Evolutionary conservation across 2,113 vertebrate genomes (phyloP).

Genomic region (Ciconia stormi): DNA sequence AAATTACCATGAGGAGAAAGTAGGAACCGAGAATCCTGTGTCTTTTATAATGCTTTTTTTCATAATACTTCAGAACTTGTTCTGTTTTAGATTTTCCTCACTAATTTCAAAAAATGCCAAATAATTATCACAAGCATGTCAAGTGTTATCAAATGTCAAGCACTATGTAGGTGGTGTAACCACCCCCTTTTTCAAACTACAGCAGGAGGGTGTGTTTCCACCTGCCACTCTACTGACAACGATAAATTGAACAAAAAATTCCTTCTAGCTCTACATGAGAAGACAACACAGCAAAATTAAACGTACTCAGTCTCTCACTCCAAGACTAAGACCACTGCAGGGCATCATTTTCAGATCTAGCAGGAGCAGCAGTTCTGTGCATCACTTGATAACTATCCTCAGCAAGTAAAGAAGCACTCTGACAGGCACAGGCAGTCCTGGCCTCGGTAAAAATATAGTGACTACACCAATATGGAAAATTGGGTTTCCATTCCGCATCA

Average conservation of each 20-base stretch:
- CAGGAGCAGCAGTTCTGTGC: background rate
- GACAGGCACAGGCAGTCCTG: background rate
- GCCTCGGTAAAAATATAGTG: background rate
- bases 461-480: background rate
- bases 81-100: background rate
- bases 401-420: background rate
- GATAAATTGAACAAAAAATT: background rate
- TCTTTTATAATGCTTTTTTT: background rate
- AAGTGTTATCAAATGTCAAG: constrained; percentile 16
- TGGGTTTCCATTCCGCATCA: background rate
- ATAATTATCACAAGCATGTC: background rate
- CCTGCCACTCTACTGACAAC: background rate
- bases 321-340: background rate
- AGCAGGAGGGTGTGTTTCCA: background rate
- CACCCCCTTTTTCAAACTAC: background rate
- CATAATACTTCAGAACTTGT: background rate
- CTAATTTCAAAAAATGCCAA: background rate
- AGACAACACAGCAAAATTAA: background rate
- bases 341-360: background rate
- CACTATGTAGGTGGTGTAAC: background rate
- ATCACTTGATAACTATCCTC: background rate
- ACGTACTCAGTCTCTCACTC: background rate
- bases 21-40: background rate
- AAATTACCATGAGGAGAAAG: background rate
- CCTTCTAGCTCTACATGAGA: background rate